Evolutionary conservation across 2,888 invertebrate species (phyloP).

Genomic region (Drosophila nr. fundita): DNA sequence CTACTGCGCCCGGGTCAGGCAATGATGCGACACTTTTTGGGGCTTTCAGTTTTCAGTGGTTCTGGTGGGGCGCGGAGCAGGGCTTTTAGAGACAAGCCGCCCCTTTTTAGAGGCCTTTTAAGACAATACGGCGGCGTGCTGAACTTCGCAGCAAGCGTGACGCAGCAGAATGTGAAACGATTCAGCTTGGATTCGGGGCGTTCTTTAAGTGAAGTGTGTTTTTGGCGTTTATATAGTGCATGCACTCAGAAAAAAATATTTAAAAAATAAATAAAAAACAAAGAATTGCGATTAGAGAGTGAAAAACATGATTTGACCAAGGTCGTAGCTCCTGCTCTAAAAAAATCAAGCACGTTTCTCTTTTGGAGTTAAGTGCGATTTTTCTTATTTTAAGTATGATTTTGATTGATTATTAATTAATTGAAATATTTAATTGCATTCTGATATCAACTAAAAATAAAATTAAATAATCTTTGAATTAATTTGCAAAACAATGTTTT

Average conservation of each 20-base stretch:
- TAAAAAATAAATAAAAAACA: neutral
- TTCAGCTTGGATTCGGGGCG: slow-evolving; percentile 32
- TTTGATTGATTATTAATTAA: no score
- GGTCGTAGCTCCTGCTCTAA: neutral
- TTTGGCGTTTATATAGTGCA: slow-evolving; percentile 48
- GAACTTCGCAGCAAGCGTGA: slow-evolving; percentile 79
- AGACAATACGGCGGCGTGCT: slow-evolving; percentile 70
- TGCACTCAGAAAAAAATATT: neutral
- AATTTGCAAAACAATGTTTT: neutral
- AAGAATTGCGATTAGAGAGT: neutral
- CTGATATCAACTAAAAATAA: neutral
- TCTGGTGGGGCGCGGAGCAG: slow-evolving; percentile 40
- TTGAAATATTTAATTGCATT: no score
- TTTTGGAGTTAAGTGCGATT: neutral
- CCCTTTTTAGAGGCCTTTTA: slow-evolving; percentile 66
- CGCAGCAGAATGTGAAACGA: slow-evolving; percentile 48
- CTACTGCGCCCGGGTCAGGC: slow-evolving; percentile 63
- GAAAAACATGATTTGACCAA: neutral
- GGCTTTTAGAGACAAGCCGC: slow-evolving; percentile 64
- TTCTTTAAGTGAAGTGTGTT: slow-evolving; percentile 57
- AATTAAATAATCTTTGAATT: neutral
- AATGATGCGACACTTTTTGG: slow-evolving; percentile 73
- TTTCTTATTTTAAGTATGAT: neutral
- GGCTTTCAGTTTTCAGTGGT: slow-evolving; percentile 26
- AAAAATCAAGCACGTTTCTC: neutral